These are phyloP conservation scores for Megaceryle maxima DNA, from an alignment of 2,113 vertebrate species.

Conservation along the genomic window DNA sequence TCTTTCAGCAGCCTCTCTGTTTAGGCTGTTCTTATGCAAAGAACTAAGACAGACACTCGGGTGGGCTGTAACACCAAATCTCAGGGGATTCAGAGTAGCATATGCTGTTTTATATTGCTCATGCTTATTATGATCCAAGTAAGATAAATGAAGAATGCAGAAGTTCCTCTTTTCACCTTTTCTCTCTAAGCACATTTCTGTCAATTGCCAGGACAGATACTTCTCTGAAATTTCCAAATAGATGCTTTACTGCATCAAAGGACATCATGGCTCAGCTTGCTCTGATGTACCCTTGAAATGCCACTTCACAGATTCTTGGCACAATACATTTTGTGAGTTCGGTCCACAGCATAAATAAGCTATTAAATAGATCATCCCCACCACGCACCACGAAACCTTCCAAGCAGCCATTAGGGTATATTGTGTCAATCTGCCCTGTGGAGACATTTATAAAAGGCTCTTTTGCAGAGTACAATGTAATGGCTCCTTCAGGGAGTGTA, in stretches of 20 bases:
- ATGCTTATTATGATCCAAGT: neutral
- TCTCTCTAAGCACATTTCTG: neutral
- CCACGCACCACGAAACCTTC: neutral
- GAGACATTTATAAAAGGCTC: slow-evolving; percentile 10
- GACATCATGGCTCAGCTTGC: neutral
- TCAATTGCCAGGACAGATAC: neutral
- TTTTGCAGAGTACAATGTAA: neutral
- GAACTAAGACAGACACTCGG: neutral
- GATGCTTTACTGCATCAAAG: neutral
- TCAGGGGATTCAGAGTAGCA: neutral
- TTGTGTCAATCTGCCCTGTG: neutral
- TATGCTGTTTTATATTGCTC: neutral
- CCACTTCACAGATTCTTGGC: neutral
- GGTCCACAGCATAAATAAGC: neutral
- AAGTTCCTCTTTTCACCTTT: neutral
- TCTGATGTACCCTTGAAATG: neutral
- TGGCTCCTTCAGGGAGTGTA: slow-evolving; percentile 11
- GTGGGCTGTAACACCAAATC: neutral
- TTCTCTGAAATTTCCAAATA: neutral
- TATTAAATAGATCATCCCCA: neutral
- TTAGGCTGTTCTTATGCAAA: neutral
- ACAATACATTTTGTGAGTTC: neutral
- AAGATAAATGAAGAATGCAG: neutral
- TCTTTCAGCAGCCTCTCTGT: neutral
- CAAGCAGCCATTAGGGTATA: neutral